Conservation (phyloP, 30 jellyfish, hydroid and myxozoan genomes). For the Catostylus mosaicus region DNA sequence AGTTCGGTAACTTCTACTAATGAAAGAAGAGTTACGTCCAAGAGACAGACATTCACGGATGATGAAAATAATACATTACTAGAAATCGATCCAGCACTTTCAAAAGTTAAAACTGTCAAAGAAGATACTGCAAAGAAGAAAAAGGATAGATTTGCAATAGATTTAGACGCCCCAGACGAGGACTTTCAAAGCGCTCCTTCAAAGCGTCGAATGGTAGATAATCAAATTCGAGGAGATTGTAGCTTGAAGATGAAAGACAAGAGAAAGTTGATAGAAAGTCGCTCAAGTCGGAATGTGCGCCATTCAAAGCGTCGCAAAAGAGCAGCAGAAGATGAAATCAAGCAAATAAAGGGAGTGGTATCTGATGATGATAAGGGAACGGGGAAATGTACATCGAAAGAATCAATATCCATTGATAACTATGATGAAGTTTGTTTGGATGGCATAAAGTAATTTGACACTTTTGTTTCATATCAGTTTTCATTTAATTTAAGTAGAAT, state of each 20-base stretch:
- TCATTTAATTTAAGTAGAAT: no score
- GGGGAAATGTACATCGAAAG: neutral
- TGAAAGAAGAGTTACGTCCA: neutral
- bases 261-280: slow-evolving; percentile 5
- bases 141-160: neutral
- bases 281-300: neutral
- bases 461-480: no score
- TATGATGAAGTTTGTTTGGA: slow-evolving; percentile 8
- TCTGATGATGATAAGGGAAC: neutral
- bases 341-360: neutral
- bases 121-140: neutral
- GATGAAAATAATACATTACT: neutral
- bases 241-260: neutral
- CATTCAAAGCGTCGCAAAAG: neutral
- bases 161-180: neutral
- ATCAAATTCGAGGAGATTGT: neutral
- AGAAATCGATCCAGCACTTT: neutral
- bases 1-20: no score
- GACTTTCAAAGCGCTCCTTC: neutral
- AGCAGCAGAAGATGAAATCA: neutral
- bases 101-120: neutral
- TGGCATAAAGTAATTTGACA: neutral
- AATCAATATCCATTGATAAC: neutral
- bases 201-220: neutral
- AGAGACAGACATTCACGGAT: neutral